These are phyloP conservation scores for Sitophilus oryzae DNA, from an alignment of 1,140 invertebrate species.

Conservation along the genomic window DNA sequence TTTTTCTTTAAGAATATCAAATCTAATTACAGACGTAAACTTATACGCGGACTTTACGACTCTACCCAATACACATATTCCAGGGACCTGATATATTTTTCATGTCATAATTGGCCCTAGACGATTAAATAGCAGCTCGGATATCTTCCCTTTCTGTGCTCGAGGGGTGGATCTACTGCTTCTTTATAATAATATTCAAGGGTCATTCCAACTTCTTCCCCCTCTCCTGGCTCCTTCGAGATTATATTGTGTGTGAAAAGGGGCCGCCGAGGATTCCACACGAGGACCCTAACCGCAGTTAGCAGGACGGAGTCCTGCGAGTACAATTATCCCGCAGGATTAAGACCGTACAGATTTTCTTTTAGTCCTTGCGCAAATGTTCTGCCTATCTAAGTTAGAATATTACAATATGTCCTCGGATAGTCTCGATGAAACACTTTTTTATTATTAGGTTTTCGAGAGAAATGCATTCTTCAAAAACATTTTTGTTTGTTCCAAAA, in stretches of 20 bases:
- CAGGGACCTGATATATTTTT: background rate
- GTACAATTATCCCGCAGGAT: background rate
- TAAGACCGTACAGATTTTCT: background rate
- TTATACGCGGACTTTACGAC: too few species aligned
- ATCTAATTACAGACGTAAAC: too few species aligned
- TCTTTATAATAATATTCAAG: background rate
- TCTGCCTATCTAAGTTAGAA: too few species aligned
- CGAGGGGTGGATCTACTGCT: background rate
- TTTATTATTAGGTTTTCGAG: too few species aligned
- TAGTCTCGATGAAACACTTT: too few species aligned
- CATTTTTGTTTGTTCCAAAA: too few species aligned
- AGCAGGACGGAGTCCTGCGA: background rate
- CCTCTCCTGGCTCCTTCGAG: background rate
- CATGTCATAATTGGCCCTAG: background rate
- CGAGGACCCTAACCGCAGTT: background rate
- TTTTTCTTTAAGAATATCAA: too few species aligned
- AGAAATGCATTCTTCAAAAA: too few species aligned
- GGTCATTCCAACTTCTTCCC: background rate
- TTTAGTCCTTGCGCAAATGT: background rate
- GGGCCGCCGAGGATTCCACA: background rate
- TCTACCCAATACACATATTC: too few species aligned
- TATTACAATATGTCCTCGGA: too few species aligned
- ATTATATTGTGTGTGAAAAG: background rate
- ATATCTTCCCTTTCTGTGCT: background rate
- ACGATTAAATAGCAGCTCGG: background rate